Evolutionary conservation across 2,113 vertebrate species (phyloP).

Genomic region (Cisticola juncidis): DNA sequence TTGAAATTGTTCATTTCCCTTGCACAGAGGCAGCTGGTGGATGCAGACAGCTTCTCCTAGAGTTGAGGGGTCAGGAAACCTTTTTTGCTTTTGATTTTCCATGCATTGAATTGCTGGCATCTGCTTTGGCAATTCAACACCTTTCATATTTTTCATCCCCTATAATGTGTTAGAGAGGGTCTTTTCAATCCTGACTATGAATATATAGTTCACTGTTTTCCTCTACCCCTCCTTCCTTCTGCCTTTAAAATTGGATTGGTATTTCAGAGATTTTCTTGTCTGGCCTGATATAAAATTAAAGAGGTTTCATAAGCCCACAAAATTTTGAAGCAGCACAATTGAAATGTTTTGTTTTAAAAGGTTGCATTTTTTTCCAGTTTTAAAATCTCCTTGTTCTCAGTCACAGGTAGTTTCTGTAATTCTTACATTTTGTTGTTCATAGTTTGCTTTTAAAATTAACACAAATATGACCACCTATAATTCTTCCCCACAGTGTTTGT

Average conservation of each 20-base stretch:
- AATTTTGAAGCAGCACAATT: background rate
- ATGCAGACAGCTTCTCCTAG: background rate
- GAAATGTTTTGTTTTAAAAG: background rate
- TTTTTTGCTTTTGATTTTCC: background rate
- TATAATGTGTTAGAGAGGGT: background rate
- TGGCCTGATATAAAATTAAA: background rate
- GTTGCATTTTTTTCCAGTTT: background rate
- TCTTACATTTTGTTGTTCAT: background rate
- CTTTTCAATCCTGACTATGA: background rate
- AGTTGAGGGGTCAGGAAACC: background rate
- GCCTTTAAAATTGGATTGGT: background rate
- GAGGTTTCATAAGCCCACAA: background rate
- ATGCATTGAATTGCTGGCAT: background rate
- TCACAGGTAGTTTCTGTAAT: background rate
- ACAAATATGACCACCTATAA: background rate
- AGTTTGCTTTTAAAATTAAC: background rate
- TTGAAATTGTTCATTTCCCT: background rate
- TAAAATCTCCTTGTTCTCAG: background rate
- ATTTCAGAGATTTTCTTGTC: background rate
- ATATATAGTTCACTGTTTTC: background rate
- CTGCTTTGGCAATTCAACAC: conserved; percentile 9
- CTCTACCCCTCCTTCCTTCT: background rate
- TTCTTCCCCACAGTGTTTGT: background rate
- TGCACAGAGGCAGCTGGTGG: background rate
- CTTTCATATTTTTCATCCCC: background rate